A percentile compares a stretch with the other conserved stretches of the same genome.
phyloP scores from a whole-genome alignment of 2,888 invertebrate species.

The Pasiphila rectangulata region DNA sequence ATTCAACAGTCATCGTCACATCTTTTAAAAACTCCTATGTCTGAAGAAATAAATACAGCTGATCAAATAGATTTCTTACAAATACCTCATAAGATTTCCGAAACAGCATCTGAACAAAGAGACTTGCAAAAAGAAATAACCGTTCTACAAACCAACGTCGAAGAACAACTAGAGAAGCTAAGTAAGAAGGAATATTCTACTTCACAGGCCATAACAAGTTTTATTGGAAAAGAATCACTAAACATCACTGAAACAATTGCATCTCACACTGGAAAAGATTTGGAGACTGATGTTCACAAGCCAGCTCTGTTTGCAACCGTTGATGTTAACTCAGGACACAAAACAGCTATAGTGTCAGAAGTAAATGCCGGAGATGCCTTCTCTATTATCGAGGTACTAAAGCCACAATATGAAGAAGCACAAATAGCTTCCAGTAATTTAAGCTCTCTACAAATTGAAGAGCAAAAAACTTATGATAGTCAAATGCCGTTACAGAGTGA shows the following conservation, averaged over 20 bases:
- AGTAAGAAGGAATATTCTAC: conserved; percentile 77
- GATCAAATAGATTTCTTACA: conserved; percentile 58
- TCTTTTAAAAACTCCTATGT: conserved; percentile 65
- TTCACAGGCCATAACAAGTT: conserved; percentile 76
- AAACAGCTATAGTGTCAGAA: conserved; percentile 74
- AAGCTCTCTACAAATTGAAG: conserved; percentile 58
- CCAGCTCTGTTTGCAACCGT: conserved; percentile 72
- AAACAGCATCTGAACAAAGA: conserved; percentile 54
- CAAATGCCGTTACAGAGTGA: conserved; percentile 53
- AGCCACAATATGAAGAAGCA: conserved; percentile 57
- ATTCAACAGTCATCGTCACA: conserved; percentile 52
- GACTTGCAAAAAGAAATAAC: conserved; percentile 67
- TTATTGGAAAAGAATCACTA: conserved; percentile 82
- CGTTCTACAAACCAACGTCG: conserved; percentile 57
- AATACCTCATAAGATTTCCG: conserved; percentile 35
- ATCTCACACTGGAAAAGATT: conserved; percentile 73
- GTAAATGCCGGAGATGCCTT: conserved; percentile 58
- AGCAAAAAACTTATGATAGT: conserved; percentile 68
- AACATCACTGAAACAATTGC: conserved; percentile 80
- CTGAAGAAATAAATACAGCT: conserved; percentile 69
- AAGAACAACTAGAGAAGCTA: conserved; percentile 77
- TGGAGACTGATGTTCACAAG: conserved; percentile 57
- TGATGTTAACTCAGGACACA: conserved; percentile 74
- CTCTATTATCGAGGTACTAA: conserved; percentile 45
- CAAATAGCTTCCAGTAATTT: conserved; percentile 51